These are phyloP conservation scores for Cebus imitator DNA, from an alignment of 2,113 vertebrate species.

Conservation along the genomic window DNA sequence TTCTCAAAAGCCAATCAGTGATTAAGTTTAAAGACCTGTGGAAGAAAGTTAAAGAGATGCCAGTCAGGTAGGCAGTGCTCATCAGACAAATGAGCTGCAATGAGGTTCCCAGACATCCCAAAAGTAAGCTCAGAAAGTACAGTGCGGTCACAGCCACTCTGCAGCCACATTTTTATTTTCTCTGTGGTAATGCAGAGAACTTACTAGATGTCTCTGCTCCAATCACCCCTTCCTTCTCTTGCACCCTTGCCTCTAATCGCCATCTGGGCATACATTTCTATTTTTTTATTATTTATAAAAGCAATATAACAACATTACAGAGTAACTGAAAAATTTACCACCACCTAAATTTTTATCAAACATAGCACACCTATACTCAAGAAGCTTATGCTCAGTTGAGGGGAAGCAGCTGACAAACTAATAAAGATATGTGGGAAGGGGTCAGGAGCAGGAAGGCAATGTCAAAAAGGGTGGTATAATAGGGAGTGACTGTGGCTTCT, in stretches of 20 bases:
- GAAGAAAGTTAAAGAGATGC: not conserved
- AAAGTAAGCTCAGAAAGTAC: not conserved
- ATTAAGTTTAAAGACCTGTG: not conserved
- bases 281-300: conserved; percentile 2
- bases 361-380: not conserved
- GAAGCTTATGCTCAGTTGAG: not conserved
- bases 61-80: not conserved
- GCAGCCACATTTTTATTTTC: not conserved
- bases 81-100: not conserved
- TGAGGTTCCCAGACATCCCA: not conserved
- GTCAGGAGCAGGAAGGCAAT: not conserved
- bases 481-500: not conserved
- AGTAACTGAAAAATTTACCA: conserved; percentile 20
- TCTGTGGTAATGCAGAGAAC: not conserved
- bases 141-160: not conserved
- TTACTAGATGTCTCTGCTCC: not conserved
- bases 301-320: not conserved
- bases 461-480: not conserved
- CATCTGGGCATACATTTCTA: not conserved
- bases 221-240: not conserved
- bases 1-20: not conserved
- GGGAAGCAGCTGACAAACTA: not conserved
- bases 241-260: not conserved
- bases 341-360: not conserved
- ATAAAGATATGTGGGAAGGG: not conserved